Percentiles rank a stretch among this genome's conserved stretches.
phyloP scores from a whole-genome alignment of 2,113 vertebrate species.

The Dolichallabes microphthalmus region DNA sequence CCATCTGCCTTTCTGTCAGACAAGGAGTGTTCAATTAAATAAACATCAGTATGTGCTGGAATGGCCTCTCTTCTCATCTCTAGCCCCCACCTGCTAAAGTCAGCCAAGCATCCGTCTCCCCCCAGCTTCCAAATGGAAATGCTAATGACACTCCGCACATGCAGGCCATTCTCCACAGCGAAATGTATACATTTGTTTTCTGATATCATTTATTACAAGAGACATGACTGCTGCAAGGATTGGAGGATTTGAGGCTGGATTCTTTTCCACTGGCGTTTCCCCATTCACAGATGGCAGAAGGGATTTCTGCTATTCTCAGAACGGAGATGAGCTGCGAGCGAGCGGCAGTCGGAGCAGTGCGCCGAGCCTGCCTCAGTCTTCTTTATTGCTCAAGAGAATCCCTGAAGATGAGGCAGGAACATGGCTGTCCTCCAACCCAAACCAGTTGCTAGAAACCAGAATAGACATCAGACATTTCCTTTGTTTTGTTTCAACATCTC shows the following conservation, averaged over 20 bases:
- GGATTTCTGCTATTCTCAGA: slow-evolving; percentile 40
- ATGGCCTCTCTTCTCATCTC: slow-evolving; percentile 35
- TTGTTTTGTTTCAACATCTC: slow-evolving; percentile 10
- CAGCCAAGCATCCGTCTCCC: slow-evolving; percentile 19
- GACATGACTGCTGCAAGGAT: slow-evolving; percentile 54
- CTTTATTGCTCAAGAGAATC: slow-evolving; percentile 37
- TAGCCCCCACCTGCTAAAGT: slow-evolving; percentile 37
- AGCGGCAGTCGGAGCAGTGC: slow-evolving; percentile 2
- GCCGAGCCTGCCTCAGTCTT: slow-evolving; percentile 21
- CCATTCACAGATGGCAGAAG: slow-evolving; percentile 46
- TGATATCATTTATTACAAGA: slow-evolving; percentile 49
- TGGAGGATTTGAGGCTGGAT: slow-evolving; percentile 49
- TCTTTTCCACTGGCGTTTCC: slow-evolving; percentile 40
- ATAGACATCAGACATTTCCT: neutral
- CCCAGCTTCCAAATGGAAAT: slow-evolving; percentile 48
- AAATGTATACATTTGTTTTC: slow-evolving; percentile 54
- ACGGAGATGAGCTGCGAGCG: slow-evolving; percentile 31
- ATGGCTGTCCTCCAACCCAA: slow-evolving; percentile 13
- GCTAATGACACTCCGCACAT: slow-evolving; percentile 41
- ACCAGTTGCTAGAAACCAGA: slow-evolving; percentile 21
- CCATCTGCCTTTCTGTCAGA: slow-evolving; percentile 58
- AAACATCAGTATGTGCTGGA: slow-evolving; percentile 54
- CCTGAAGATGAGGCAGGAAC: slow-evolving; percentile 36
- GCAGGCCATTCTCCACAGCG: slow-evolving; percentile 35
- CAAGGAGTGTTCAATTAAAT: slow-evolving; percentile 55